phyloP scores from a whole-genome alignment of 2,113 vertebrate genomes.

The Archilochus colubris region DNA sequence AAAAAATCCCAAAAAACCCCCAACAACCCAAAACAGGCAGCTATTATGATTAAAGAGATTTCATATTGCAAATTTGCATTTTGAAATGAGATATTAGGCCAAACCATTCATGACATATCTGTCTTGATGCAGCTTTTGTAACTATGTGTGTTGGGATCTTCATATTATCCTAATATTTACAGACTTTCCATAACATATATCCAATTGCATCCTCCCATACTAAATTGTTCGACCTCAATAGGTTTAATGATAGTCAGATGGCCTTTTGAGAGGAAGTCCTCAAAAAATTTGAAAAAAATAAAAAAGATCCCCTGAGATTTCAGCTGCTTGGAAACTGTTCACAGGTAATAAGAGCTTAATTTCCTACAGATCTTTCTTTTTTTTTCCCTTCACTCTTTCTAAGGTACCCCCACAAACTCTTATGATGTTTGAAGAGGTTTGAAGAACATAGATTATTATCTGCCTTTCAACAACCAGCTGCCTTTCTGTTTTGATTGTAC shows the following conservation, averaged over 20 bases:
- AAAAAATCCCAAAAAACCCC: not conserved
- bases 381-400: not conserved
- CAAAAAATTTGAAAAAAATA: not conserved
- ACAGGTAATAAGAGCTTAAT: not conserved
- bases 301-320: not conserved
- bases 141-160: not conserved
- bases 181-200: not conserved
- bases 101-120: not conserved
- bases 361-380: not conserved
- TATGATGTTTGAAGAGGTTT: not conserved
- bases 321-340: not conserved
- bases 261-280: not conserved
- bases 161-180: not conserved
- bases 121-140: not conserved
- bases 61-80: not conserved
- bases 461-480: not conserved
- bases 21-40: not conserved
- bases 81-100: not conserved
- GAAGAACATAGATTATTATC: not conserved
- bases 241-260: not conserved
- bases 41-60: not conserved
- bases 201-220: not conserved
- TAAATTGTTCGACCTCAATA: not conserved
- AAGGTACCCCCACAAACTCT: not conserved
- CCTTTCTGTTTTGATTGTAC: not conserved